A percentile compares a stretch with the other conserved stretches of the same genome.
These are phyloP conservation scores for Drosophila sproati DNA, from an alignment of 1,140 invertebrate species.

Conservation along the genomic window DNA sequence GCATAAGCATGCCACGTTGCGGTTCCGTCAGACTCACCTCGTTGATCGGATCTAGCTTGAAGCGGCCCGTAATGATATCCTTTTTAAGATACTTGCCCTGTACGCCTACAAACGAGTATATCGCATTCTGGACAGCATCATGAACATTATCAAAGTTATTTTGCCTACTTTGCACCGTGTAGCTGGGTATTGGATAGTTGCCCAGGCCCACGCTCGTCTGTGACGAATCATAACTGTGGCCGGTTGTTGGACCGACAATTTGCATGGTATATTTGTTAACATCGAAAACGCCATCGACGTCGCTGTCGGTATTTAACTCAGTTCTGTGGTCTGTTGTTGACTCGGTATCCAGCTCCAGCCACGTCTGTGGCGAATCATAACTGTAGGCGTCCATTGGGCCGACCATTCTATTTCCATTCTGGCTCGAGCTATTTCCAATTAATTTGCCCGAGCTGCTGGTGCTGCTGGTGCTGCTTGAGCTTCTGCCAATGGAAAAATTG, in stretches of 20 bases:
- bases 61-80: constrained; percentile 88
- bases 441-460: neutral
- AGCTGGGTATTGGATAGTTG: constrained; percentile 18
- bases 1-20: constrained; percentile 87
- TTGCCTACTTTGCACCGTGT: constrained; percentile 2
- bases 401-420: constrained; percentile 9
- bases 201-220: constrained; percentile 5
- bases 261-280: too few species aligned
- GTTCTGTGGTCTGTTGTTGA: constrained; percentile 25
- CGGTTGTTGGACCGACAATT: neutral
- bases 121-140: constrained; percentile 90
- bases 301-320: neutral
- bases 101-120: constrained; percentile 93
- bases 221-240: constrained; percentile 35
- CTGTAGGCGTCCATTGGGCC: neutral
- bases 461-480: neutral
- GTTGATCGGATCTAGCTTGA: constrained; percentile 88
- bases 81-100: constrained; percentile 90
- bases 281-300: too few species aligned
- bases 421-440: neutral
- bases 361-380: constrained; percentile 36
- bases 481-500: constrained; percentile 1
- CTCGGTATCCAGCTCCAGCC: neutral
- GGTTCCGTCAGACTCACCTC: constrained; percentile 83
- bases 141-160: constrained; percentile 50